Percentiles rank a stretch among this genome's conserved stretches.
Conservation (phyloP, 2,797 vertebrate genomes). For the Apogon hyalosoma region DNA sequence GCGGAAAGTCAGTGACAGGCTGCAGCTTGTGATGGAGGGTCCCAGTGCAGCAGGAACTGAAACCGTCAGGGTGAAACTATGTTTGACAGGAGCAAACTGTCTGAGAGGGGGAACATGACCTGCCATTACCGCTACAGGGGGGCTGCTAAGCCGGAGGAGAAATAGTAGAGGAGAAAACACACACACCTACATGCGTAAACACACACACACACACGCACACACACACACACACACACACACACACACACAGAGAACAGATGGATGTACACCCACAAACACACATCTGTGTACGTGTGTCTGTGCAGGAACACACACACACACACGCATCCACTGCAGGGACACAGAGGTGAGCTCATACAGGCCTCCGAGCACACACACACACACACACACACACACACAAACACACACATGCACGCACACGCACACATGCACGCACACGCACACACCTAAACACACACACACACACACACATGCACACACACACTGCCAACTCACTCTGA, state of each 20-base stretch:
- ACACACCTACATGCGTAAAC: not conserved
- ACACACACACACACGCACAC: slow-evolving; percentile 24
- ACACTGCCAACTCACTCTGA: slow-evolving; percentile 52
- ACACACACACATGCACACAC: not conserved
- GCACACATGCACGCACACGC: too few species aligned
- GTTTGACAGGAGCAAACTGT: slow-evolving; percentile 73
- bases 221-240: slow-evolving; percentile 32
- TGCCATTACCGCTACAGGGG: slow-evolving; percentile 54
- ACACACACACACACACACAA: too few species aligned
- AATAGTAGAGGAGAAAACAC: not conserved
- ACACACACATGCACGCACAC: too few species aligned
- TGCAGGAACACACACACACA: slow-evolving; percentile 19
- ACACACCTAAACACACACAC: too few species aligned
- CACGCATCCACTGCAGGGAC: slow-evolving; percentile 29
- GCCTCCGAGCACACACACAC: too few species aligned
- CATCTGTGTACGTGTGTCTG: slow-evolving; percentile 11
- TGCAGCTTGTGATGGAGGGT: slow-evolving; percentile 57
- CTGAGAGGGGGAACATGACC: slow-evolving; percentile 49
- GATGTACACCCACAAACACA: slow-evolving; percentile 31
- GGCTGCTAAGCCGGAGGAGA: slow-evolving; percentile 37
- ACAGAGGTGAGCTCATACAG: slow-evolving; percentile 21
- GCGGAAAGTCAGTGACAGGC: slow-evolving; percentile 47
- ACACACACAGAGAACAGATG: slow-evolving; percentile 51
- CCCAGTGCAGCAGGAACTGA: slow-evolving; percentile 53
- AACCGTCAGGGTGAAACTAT: slow-evolving; percentile 58